Conservation (phyloP, 2,797 vertebrate species). For the Oreochromis mossambicus region DNA sequence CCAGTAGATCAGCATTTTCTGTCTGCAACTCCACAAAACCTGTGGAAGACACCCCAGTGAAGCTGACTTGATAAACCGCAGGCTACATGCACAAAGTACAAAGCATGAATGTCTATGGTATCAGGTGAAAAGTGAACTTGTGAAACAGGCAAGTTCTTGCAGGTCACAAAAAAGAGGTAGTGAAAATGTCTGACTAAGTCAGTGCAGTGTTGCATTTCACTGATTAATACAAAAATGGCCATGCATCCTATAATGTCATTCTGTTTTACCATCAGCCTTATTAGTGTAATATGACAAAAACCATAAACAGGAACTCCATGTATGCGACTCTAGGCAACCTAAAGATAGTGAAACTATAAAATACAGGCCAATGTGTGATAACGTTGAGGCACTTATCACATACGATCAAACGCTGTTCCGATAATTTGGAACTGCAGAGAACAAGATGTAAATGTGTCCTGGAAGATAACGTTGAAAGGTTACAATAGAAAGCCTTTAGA, state of each 20-base stretch:
- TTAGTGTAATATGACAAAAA: background rate
- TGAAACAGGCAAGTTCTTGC: background rate
- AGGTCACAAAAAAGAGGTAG: background rate
- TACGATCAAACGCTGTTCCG: background rate
- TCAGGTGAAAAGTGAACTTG: background rate
- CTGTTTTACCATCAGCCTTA: background rate
- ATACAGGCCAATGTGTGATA: background rate
- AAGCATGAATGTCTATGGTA: background rate
- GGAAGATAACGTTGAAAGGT: background rate
- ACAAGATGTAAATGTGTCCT: background rate
- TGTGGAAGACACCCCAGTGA: conserved; percentile 51
- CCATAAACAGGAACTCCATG: background rate
- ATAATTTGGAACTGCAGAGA: background rate
- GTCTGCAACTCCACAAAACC: conserved; percentile 97
- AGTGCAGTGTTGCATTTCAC: background rate
- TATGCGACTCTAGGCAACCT: background rate
- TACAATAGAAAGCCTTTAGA: background rate
- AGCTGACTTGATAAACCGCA: background rate
- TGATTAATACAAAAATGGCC: background rate
- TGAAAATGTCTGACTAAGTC: background rate
- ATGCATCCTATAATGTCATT: background rate
- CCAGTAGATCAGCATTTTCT: conserved; percentile 86
- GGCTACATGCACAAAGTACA: background rate
- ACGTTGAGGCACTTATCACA: background rate
- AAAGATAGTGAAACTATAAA: background rate